Conservation (phyloP, 2,888 invertebrate species). For the Trachelus tabidus region DNA sequence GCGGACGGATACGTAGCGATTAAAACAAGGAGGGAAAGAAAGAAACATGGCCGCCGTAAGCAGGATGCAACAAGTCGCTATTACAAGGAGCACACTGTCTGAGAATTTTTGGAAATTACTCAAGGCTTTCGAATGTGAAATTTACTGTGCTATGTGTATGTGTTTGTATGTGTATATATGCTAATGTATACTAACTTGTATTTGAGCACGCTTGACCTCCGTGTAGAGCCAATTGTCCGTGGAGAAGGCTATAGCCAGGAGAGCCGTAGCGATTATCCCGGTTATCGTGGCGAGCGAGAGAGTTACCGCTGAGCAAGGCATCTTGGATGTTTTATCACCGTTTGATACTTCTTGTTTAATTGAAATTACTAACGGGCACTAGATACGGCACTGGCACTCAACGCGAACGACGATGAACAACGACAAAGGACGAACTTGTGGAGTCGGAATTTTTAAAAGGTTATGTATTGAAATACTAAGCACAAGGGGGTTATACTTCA, state of each 20-base stretch:
- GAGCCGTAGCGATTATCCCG: slow-evolving; percentile 92
- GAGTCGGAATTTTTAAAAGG: neutral
- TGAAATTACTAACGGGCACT: neutral
- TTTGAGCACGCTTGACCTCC: slow-evolving; percentile 88
- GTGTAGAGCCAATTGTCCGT: slow-evolving; percentile 98
- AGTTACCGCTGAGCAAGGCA: slow-evolving; percentile 96
- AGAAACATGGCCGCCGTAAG: neutral
- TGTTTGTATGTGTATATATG: neutral
- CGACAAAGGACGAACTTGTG: neutral
- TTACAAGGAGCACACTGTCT: neutral
- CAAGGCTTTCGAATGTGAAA: neutral
- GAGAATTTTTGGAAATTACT: neutral
- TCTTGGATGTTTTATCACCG: slow-evolving; percentile 65
- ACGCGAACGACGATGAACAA: neutral
- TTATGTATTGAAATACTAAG: neutral
- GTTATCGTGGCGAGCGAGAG: slow-evolving; percentile 95
- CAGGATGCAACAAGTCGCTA: neutral
- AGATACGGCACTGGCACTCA: neutral
- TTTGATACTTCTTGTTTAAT: neutral
- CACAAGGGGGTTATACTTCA: neutral
- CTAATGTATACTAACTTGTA: slow-evolving; percentile 75
- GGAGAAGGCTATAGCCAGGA: slow-evolving; percentile 93
- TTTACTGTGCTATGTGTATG: neutral
- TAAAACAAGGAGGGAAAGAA: neutral
- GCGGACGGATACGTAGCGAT: neutral